These are phyloP conservation scores for Coluber constrictor DNA, from an alignment of 2,797 vertebrate genomes.

Conservation along the genomic window DNA sequence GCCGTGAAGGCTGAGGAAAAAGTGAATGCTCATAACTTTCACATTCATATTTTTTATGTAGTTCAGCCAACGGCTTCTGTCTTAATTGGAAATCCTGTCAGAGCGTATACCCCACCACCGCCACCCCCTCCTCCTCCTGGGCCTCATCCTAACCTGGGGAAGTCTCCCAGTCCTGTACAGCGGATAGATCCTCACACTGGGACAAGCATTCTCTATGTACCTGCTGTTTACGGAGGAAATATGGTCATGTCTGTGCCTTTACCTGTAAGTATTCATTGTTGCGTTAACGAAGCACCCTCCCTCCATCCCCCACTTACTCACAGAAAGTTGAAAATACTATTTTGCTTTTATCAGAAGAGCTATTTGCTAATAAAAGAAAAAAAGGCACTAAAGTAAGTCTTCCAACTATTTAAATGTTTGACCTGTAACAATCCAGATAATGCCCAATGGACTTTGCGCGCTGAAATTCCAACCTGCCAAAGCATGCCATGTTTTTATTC, in stretches of 20 bases:
- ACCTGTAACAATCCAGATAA: not conserved
- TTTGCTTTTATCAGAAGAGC: not conserved
- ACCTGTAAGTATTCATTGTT: constrained; percentile 79
- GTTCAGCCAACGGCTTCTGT: constrained; percentile 92
- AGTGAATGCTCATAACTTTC: not conserved
- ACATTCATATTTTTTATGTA: constrained; percentile 64
- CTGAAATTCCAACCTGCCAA: not conserved
- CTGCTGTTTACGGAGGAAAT: constrained; percentile 96
- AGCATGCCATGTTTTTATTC: not conserved
- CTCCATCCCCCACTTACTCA: not conserved
- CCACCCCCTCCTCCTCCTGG: constrained; percentile 87
- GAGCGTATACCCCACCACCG: constrained; percentile 90
- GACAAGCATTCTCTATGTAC: constrained; percentile 97
- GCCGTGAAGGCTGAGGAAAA: not conserved
- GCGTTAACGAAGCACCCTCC: not conserved
- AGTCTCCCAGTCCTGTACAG: constrained; percentile 97
- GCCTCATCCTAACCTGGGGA: constrained; percentile 85
- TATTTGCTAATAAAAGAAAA: not conserved
- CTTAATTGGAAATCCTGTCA: constrained; percentile 95
- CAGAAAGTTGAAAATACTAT: not conserved
- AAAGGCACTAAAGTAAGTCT: not conserved
- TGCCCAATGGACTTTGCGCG: too few relatives aligned
- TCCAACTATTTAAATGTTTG: not conserved
- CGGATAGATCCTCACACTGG: constrained; percentile 96
- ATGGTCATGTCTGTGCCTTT: constrained; percentile 99